Evolutionary conservation across 2,797 vertebrate species (phyloP).

Genomic region (Xiphorhynchus erythropygius): DNA sequence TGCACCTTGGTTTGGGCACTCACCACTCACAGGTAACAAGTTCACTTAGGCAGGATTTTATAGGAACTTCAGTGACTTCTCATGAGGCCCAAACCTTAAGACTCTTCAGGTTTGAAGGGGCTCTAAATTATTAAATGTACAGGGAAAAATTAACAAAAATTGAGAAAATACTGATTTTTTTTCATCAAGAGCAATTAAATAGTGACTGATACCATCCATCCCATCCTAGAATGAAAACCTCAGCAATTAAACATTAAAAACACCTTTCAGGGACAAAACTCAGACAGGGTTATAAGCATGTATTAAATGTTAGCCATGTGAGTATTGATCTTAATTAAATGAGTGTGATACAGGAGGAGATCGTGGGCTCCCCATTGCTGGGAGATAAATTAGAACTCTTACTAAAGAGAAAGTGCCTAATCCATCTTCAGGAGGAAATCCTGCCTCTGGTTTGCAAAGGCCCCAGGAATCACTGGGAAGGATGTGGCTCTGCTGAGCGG

Average conservation of each 20-base stretch:
- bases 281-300: not conserved
- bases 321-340: not conserved
- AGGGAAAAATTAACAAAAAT: not conserved
- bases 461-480: not conserved
- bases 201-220: not conserved
- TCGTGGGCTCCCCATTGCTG: not conserved
- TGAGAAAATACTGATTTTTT: not conserved
- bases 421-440: not conserved
- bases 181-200: not conserved
- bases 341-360: not conserved
- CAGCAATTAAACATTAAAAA: not conserved
- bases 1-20: not conserved
- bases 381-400: not conserved
- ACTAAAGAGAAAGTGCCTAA: not conserved
- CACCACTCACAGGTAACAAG: not conserved
- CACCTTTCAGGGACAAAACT: not conserved
- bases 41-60: not conserved
- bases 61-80: not conserved
- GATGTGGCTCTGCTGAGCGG: not conserved
- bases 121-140: not conserved
- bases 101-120: not conserved
- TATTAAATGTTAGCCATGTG: not conserved
- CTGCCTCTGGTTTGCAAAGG: not conserved
- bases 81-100: not conserved
- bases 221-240: not conserved